Percentiles rank a stretch among this genome's conserved stretches.
Evolutionary conservation across 1,140 invertebrate species (phyloP).

Genomic region (Trichogramma pretiosum): DNA sequence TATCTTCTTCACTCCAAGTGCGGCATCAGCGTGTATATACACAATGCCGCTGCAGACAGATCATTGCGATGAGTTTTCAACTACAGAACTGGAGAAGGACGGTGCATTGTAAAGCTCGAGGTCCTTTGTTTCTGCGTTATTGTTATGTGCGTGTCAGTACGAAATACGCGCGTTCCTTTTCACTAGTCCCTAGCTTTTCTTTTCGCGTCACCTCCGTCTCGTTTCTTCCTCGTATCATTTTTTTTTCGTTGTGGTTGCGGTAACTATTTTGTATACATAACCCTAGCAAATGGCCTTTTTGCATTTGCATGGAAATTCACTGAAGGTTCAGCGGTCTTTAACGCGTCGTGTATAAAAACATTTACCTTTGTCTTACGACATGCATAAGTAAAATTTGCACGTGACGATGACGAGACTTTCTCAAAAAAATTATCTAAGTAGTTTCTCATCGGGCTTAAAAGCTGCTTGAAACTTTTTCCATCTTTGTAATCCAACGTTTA

Average conservation of each 20-base stretch:
- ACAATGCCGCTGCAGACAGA: conserved; percentile 11
- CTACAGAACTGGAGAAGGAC: neutral
- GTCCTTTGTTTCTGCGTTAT: conserved; percentile 11
- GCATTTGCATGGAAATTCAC: too few species aligned
- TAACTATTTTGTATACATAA: too few species aligned
- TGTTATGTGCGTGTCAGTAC: conserved; percentile 13
- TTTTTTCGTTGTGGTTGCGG: neutral
- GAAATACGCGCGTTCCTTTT: conserved; percentile 8
- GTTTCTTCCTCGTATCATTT: neutral
- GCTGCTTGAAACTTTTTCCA: too few species aligned
- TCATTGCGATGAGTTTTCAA: conserved; percentile 7
- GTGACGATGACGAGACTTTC: too few species aligned
- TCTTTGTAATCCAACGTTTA: too few species aligned
- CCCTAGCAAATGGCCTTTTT: too few species aligned
- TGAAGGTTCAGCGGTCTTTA: too few species aligned
- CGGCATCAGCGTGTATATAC: neutral
- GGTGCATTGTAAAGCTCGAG: conserved; percentile 1
- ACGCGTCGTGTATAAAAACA: too few species aligned
- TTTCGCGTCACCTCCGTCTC: neutral
- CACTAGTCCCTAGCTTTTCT: neutral
- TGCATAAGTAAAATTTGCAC: too few species aligned
- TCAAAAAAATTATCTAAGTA: too few species aligned
- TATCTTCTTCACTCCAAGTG: conserved; percentile 2
- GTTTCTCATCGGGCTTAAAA: too few species aligned
- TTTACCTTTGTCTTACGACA: too few species aligned